phyloP scores from a whole-genome alignment of 37 sponge, comb jelly and placozoan species.

The Spongilla lacustris region DNA sequence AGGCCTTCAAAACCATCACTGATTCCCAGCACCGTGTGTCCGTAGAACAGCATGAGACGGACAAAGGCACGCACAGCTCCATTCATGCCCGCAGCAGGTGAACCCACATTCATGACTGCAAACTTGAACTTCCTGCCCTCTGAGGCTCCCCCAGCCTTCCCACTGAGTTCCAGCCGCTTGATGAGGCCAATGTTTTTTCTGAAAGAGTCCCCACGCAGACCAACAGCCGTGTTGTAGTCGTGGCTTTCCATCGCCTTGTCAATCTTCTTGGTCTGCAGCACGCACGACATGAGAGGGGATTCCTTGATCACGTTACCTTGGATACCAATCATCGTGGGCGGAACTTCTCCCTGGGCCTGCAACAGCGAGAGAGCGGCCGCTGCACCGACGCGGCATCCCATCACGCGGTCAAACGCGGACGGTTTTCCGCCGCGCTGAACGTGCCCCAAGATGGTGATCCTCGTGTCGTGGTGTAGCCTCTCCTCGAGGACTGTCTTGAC shows the following conservation, averaged over 20 bases:
- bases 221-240: slow-evolving; percentile 39
- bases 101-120: slow-evolving; percentile 73
- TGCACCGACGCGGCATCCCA: slow-evolving; percentile 83
- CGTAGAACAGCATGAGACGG: slow-evolving; percentile 64
- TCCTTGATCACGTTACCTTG: slow-evolving; percentile 72
- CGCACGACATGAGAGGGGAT: slow-evolving; percentile 75
- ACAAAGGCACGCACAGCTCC: slow-evolving; percentile 67
- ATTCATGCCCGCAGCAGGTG: slow-evolving; percentile 91
- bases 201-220: slow-evolving; percentile 61
- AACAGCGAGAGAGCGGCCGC: slow-evolving; percentile 66
- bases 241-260: slow-evolving; percentile 51
- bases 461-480: slow-evolving; percentile 68
- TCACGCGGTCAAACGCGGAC: slow-evolving; percentile 83
- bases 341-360: slow-evolving; percentile 52
- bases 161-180: slow-evolving; percentile 21
- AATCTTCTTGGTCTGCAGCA: slow-evolving; percentile 59
- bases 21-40: slow-evolving; percentile 75
- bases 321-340: slow-evolving; percentile 69
- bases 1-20: slow-evolving; percentile 85
- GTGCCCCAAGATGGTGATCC: slow-evolving; percentile 92
- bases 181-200: slow-evolving; percentile 39
- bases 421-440: slow-evolving; percentile 93
- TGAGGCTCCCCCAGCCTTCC: neutral
- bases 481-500: slow-evolving; percentile 73
- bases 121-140: slow-evolving; percentile 13